Percentiles rank a stretch among this genome's conserved stretches.
Conservation (phyloP, 2,797 vertebrate genomes). For the Hippopotamyrus pictus region DNA sequence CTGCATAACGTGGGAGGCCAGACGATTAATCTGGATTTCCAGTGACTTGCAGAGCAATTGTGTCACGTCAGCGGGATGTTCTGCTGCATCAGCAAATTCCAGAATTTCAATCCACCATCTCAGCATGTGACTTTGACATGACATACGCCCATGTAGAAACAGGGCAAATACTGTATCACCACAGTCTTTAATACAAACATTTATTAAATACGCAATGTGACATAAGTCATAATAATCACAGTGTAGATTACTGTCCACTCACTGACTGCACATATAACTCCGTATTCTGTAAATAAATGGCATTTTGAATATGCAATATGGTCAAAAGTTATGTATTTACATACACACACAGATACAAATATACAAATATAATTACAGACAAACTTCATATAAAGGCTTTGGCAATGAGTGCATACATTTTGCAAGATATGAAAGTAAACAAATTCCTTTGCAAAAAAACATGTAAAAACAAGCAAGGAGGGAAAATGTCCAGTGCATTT, state of each 20-base stretch:
- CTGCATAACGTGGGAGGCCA: not conserved
- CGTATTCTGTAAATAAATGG: constrained; percentile 57
- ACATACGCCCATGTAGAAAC: not conserved
- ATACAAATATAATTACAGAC: constrained; percentile 42
- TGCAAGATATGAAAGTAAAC: constrained; percentile 59
- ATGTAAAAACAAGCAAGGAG: constrained; percentile 56
- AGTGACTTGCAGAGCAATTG: not conserved
- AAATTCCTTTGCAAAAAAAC: constrained; percentile 47
- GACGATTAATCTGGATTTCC: not conserved
- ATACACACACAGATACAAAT: constrained; percentile 31
- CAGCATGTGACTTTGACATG: not conserved
- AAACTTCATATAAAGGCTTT: constrained; percentile 67
- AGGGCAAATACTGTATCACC: not conserved
- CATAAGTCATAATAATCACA: constrained; percentile 55
- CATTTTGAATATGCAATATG: constrained; percentile 55
- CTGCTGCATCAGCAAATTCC: not conserved
- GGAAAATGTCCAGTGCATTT: constrained; percentile 68
- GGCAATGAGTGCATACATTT: constrained; percentile 65
- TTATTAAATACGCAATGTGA: constrained; percentile 70
- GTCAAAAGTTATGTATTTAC: constrained; percentile 50
- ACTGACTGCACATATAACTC: constrained; percentile 49
- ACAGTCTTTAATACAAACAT: constrained; percentile 52
- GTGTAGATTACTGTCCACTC: constrained; percentile 59
- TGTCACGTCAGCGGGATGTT: not conserved
- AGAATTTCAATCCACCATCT: not conserved